phyloP scores from a whole-genome alignment of 2,797 vertebrate genomes.

The Sebastes itinus region DNA sequence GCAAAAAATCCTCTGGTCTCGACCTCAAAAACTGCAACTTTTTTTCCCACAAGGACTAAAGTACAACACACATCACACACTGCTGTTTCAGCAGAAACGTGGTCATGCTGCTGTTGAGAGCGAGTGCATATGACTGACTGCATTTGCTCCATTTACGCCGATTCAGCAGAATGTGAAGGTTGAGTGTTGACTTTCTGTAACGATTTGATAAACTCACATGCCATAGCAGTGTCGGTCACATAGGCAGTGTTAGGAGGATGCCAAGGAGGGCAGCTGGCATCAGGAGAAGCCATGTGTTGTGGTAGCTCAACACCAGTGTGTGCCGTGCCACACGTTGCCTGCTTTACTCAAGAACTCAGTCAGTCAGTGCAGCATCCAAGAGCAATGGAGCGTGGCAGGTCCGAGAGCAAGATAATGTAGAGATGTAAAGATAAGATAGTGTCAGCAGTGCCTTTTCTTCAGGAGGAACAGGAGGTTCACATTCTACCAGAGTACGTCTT shows the following conservation, averaged over 20 bases:
- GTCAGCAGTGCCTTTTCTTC: neutral
- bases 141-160: conserved; percentile 15
- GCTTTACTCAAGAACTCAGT: neutral
- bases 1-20: neutral
- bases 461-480: neutral
- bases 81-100: conserved; percentile 58
- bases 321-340: neutral
- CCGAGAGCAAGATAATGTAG: conserved; percentile 1
- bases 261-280: conserved; percentile 18
- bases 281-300: neutral
- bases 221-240: neutral
- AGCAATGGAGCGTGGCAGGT: neutral
- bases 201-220: conserved; percentile 42
- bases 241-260: neutral
- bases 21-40: neutral
- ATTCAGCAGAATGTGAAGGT: conserved; percentile 64
- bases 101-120: conserved; percentile 23
- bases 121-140: conserved; percentile 12
- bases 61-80: neutral
- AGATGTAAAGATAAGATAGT: no score
- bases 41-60: conserved; percentile 1
- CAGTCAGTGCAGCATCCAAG: neutral
- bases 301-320: neutral
- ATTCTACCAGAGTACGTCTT: neutral
- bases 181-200: conserved; percentile 31